Evolutionary conservation across 2,888 invertebrate species (phyloP).

Genomic region (Chrysotoxum bicinctum): DNA sequence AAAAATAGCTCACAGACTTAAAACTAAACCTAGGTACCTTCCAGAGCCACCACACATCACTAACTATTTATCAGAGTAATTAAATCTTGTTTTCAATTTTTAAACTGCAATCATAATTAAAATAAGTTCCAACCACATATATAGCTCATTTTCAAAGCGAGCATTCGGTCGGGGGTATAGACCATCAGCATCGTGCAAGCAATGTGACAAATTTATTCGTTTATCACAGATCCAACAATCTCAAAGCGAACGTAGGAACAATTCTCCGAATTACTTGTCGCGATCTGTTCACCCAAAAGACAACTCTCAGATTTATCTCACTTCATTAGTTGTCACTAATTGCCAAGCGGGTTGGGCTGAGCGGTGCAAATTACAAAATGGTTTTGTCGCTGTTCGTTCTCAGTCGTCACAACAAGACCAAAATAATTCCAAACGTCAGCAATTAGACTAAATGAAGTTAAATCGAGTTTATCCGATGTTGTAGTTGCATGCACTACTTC

Average conservation of each 20-base stretch:
- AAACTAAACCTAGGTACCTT: not conserved
- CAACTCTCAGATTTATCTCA: conserved; percentile 71
- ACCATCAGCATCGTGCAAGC: not conserved
- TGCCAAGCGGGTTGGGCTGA: conserved; percentile 63
- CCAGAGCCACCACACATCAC: not conserved
- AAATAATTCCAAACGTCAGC: conserved; percentile 37
- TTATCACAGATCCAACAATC: conserved; percentile 12
- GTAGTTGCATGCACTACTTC: not conserved
- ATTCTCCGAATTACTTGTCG: conserved; percentile 22
- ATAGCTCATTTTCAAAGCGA: not conserved
- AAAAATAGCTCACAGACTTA: not conserved
- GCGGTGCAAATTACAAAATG: conserved; percentile 38
- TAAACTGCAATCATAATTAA: not conserved
- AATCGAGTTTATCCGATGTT: conserved; percentile 56
- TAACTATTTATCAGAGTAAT: not conserved
- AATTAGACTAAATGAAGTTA: conserved; percentile 68
- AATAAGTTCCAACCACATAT: not conserved
- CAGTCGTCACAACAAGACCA: conserved; percentile 44
- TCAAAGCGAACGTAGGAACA: not conserved
- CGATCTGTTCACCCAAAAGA: conserved; percentile 13
- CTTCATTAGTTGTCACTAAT: conserved; percentile 73
- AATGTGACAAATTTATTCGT: conserved; percentile 22
- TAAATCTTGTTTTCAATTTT: not conserved
- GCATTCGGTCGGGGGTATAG: not conserved
- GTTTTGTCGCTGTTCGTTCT: not conserved